Base-by-base conservation (phyloP, 1,140 invertebrate genomes). In the Monomorium pharaonis region DNA sequence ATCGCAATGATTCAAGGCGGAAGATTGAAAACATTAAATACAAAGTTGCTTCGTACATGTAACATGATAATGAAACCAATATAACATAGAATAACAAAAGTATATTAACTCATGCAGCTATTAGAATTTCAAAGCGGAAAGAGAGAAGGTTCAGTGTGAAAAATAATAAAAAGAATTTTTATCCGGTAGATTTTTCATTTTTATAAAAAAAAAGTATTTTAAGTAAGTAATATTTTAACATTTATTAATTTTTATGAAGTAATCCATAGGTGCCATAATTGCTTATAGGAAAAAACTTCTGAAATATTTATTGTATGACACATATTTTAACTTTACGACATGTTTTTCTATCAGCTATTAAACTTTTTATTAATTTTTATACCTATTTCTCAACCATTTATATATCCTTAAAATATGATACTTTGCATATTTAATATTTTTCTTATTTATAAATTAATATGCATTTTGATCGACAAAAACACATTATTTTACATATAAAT, bases 1-100 rank as follows among this genome's bases (percentile, higher is more conserved):
- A 65, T 78, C 33, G 58, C 30, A 65, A 51, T 51, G 60, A 62
- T 65, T 78, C 75, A 78, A 65, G 60, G 60, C 44, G 62, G 60
- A 67, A 60, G 14, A 76, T 58, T 76, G 49, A 30, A 60, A 49
- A 78, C 44, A 65, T 42, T 49, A 56, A 49, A 49, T 33, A 14
- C 27, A 33, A 0, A 37, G 10, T 24, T 47, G 14, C 21, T 24
- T 51, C 6, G 7, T 27, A 54, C 21, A 7, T 37, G 70, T 65
- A n/a, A 30, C 24, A 33, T n/a, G 37, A 76, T 76, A 21, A 27
- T 14, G 5, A 58, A 58, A 42, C 16, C 7, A 76, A 76, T 21
- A 3, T 27, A 30, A 77, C 16, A 21, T 60, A 33, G 47, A 51
- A n/a, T 74, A 74, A 72, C 6, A 21, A 72, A 56, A 56, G 24